Percentiles rank a stretch among this genome's conserved stretches.
Evolutionary conservation across 2,797 vertebrate species (phyloP).

Genomic region (Chelmon rostratus): DNA sequence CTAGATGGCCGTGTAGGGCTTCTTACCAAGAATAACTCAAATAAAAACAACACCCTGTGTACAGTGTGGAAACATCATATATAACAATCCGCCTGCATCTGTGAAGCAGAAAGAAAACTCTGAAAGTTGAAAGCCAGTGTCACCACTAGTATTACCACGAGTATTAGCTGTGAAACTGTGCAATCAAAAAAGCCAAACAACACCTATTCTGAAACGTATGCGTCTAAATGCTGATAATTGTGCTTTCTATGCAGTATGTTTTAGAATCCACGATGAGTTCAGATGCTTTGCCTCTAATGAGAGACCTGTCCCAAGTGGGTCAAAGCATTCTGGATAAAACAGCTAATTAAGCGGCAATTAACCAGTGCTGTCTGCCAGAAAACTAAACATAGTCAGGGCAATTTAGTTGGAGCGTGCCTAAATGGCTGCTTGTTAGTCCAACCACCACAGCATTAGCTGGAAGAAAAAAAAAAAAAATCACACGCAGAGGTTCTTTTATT

Average conservation of each 20-base stretch:
- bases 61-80: conserved; percentile 13
- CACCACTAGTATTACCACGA: conserved; percentile 31
- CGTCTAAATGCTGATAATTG: conserved; percentile 76
- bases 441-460: conserved; percentile 30
- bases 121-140: conserved; percentile 60
- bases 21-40: conserved; percentile 3
- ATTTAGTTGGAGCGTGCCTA: conserved; percentile 74
- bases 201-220: conserved; percentile 66
- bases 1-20: not conserved
- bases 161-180: conserved; percentile 53
- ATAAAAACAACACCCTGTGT: conserved; percentile 3
- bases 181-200: conserved; percentile 59
- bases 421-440: conserved; percentile 73
- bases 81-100: conserved; percentile 28
- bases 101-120: conserved; percentile 64
- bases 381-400: conserved; percentile 80
- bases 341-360: conserved; percentile 88
- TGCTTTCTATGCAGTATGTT: conserved; percentile 68
- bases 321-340: conserved; percentile 82
- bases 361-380: conserved; percentile 81
- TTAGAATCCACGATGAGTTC: conserved; percentile 63
- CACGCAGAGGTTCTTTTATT: conserved; percentile 55
- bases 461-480: conserved; percentile 2
- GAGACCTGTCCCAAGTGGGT: conserved; percentile 85
- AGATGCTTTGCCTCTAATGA: conserved; percentile 82